phyloP scores from a whole-genome alignment of 2,888 invertebrate species.

The Mesorhabditis sp. region DNA sequence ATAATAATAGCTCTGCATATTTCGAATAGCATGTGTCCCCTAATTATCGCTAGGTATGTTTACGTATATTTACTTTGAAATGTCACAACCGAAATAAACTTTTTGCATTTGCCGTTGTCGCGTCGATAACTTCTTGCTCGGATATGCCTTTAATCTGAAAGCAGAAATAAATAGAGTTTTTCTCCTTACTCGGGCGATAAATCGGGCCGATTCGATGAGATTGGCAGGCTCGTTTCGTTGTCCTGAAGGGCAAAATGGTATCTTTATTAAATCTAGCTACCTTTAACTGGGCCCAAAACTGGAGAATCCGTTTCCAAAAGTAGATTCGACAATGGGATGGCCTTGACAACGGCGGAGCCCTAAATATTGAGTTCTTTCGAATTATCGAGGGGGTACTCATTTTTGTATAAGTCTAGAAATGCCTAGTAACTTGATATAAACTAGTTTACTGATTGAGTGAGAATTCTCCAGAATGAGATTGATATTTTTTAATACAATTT shows the following conservation, averaged over 20 bases:
- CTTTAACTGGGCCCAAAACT: constrained; percentile 58
- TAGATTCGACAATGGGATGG: constrained; percentile 59
- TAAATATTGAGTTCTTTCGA: constrained; percentile 17
- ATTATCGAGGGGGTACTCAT: too few species aligned
- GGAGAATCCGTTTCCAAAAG: constrained; percentile 63
- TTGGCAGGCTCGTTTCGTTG: constrained; percentile 60
- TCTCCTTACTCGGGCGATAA: constrained; percentile 53
- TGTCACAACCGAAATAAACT: not conserved
- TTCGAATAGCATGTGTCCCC: not conserved
- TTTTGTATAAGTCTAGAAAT: not conserved
- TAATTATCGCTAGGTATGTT: not conserved
- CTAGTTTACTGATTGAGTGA: too few species aligned
- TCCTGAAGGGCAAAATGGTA: not conserved
- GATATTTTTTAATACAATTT: too few species aligned
- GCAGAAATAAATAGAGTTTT: not conserved
- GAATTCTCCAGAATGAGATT: too few species aligned
- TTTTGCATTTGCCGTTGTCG: not conserved
- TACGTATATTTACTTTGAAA: not conserved
- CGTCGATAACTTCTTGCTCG: not conserved
- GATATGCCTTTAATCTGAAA: not conserved
- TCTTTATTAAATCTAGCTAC: not conserved
- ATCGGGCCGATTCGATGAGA: constrained; percentile 57
- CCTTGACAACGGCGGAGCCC: constrained; percentile 58
- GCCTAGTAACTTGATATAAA: not conserved
- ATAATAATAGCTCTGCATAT: constrained; percentile 3